A percentile compares a stretch with the other conserved stretches of the same genome.
These are phyloP conservation scores for Octopus bimaculoides DNA, from an alignment of 1,140 invertebrate species.

Conservation along the genomic window DNA sequence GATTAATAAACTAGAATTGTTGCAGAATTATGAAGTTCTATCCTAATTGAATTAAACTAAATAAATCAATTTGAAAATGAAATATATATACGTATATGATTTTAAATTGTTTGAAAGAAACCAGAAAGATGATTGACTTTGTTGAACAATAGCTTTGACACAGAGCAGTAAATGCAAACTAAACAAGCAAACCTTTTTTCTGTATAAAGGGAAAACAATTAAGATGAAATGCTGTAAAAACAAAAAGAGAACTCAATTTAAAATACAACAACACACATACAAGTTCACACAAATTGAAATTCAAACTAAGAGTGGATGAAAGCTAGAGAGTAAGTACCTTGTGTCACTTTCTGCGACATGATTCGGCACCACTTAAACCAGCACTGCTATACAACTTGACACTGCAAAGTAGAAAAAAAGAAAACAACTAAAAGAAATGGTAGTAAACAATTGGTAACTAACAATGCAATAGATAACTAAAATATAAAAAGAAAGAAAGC, in stretches of 20 bases:
- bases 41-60: no score
- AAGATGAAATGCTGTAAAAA: conserved; percentile 10
- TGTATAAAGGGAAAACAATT: conserved; percentile 7
- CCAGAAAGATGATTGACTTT: not conserved
- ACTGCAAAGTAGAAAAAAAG: not conserved
- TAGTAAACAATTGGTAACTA: not conserved
- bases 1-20: no score
- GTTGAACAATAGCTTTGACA: not conserved
- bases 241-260: not conserved
- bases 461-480: no score
- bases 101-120: no score
- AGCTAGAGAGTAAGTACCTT: not conserved
- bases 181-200: conserved; percentile 10
- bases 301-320: not conserved
- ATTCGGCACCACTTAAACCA: not conserved
- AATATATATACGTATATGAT: no score
- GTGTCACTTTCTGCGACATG: not conserved
- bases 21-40: no score
- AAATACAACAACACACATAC: not conserved
- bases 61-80: no score
- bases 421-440: not conserved
- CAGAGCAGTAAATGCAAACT: not conserved
- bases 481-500: no score
- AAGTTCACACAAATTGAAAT: conserved; percentile 6
- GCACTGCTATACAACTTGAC: not conserved